Percentiles rank a stretch among this genome's conserved stretches.
phyloP scores from a whole-genome alignment of 30 jellyfish, hydroid and myxozoan species.

The Nemopilema nomurai region DNA sequence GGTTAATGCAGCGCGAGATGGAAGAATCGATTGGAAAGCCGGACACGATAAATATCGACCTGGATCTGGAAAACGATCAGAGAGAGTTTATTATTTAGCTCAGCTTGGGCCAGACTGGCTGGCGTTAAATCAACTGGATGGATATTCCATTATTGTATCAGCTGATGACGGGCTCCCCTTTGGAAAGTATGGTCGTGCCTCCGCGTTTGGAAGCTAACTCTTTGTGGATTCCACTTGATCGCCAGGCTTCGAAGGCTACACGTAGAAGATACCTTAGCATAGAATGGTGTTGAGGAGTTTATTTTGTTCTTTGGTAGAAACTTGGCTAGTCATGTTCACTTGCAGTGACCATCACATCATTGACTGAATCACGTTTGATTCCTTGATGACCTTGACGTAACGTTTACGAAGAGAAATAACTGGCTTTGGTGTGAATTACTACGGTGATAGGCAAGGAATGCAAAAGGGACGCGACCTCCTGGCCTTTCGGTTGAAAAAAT shows the following conservation, averaged over 20 bases:
- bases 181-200: not conserved
- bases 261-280: not conserved
- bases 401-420: not conserved
- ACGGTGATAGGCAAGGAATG: no score
- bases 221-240: not conserved
- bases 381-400: not conserved
- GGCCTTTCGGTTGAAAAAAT: not conserved
- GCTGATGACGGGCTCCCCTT: slow-evolving; percentile 2
- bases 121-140: slow-evolving; percentile 27
- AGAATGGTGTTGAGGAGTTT: not conserved
- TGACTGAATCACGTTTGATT: not conserved
- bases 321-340: not conserved
- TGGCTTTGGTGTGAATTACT: no score
- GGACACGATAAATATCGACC: slow-evolving; percentile 30
- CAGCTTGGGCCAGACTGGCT: slow-evolving; percentile 40
- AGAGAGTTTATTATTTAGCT: slow-evolving; percentile 24
- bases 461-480: not conserved
- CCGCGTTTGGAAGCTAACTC: not conserved
- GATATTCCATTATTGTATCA: slow-evolving; percentile 24
- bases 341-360: not conserved
- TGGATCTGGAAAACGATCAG: slow-evolving; percentile 14
- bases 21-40: slow-evolving; percentile 46
- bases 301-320: not conserved
- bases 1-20: slow-evolving; percentile 32
- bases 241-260: not conserved